Evolutionary conservation across 2,888 invertebrate genomes (phyloP).

Genomic region (Synergus japonicus): DNA sequence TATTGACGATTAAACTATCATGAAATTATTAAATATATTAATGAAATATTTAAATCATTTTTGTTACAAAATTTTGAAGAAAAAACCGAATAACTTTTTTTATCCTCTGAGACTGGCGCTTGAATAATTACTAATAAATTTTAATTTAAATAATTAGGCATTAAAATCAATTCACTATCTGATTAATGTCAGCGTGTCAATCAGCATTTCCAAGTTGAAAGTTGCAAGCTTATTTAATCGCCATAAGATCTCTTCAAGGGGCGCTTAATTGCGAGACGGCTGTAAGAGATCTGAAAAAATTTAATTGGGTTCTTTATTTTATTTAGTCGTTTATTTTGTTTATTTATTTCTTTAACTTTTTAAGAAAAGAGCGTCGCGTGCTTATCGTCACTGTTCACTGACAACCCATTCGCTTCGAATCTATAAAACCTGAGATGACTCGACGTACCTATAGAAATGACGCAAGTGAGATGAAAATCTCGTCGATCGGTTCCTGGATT

Average conservation of each 20-base stretch:
- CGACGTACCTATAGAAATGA: constrained; percentile 27
- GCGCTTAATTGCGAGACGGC: neutral
- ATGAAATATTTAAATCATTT: too few species aligned
- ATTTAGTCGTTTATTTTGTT: neutral
- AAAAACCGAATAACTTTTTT: neutral
- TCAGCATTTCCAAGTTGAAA: neutral
- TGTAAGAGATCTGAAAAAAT: constrained; percentile 1
- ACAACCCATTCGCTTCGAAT: neutral
- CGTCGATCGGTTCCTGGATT: constrained; percentile 43
- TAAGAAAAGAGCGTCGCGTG: constrained; percentile 1
- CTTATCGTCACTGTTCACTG: constrained; percentile 16
- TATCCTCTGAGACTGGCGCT: neutral
- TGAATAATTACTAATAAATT: neutral
- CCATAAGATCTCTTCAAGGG: neutral
- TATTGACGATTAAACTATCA: too few species aligned
- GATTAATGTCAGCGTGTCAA: neutral
- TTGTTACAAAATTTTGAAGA: too few species aligned
- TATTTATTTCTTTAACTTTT: neutral
- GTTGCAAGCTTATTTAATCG: neutral
- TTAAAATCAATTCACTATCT: neutral
- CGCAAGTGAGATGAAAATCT: constrained; percentile 45
- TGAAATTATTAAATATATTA: too few species aligned
- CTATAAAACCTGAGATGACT: constrained; percentile 4
- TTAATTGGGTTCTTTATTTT: neutral
- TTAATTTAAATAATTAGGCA: neutral